Evolutionary conservation across 2,888 invertebrate genomes (phyloP), one percentile per base, ranked within the genome.

Genomic region (Callyntrura guangdongensis): DNA sequence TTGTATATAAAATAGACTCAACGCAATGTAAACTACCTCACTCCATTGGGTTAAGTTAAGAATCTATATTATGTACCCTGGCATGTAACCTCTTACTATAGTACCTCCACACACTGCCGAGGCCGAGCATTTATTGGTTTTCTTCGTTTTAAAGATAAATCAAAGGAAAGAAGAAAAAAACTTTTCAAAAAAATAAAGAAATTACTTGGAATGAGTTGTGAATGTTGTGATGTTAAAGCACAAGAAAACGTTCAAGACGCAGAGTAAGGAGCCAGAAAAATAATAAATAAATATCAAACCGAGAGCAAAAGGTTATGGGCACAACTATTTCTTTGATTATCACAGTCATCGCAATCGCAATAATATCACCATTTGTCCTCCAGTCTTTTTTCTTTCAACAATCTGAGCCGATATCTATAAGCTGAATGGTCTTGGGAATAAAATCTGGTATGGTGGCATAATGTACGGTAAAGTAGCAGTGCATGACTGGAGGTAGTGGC

Each of bases 291-390:
- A 59, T 83, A 81, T 72, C 77, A 86, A 82, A 64, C 82, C 14
- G 47, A 74, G 64, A 82, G 59, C 69, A 85, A 69, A 90, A 84
- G 79, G 84, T 89, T 84, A 88, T 56, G 79, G 79, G 79, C 79
- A 59, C 74, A 89, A 89, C 45, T 61, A 85, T 67, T 82, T 74
- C 82, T 89, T 89, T 85, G 84, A 85, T 90, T 90, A 90, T 90
- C 89, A 81, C 64, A 45, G 72, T 81, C 89, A 90, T 85, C 89
- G 59, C n/a, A n/a, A n/a, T n/a, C n/a, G n/a, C 59, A 59, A 85
- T 69, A 89, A 84, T 85, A 85, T 90, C 89, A 85, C 79, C 85
- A 90, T 90, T 79, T 90, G 89, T 90, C 89, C 89, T 90, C 85
- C 85, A 90, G 85, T 67, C 83, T 61, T 77, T 22, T 53, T 85